Evolutionary conservation across 2,888 invertebrate species (phyloP).

Genomic region (Torymus auratus): DNA sequence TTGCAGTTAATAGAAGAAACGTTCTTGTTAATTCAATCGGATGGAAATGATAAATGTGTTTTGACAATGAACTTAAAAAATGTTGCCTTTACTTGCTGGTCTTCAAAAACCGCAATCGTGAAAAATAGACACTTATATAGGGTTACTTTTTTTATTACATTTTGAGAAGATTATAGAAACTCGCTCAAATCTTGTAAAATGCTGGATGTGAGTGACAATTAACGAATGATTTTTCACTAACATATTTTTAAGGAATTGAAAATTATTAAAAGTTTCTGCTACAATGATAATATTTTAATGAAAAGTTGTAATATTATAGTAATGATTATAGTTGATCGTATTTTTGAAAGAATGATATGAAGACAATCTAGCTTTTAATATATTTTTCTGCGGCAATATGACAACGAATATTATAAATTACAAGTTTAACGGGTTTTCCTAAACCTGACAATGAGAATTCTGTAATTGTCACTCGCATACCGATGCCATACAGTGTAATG

Average conservation of each 20-base stretch:
- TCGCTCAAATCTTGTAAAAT: conserved; percentile 49
- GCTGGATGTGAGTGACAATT: conserved; percentile 42
- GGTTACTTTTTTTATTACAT: conserved; percentile 62
- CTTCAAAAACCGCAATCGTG: conserved; percentile 62
- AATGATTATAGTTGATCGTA: too few relatives aligned
- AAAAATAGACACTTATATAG: conserved; percentile 64
- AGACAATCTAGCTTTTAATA: conserved; percentile 22
- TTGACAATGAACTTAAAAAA: conserved; percentile 60
- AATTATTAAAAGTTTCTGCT: neutral
- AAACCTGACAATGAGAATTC: neutral
- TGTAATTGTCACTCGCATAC: conserved; percentile 16
- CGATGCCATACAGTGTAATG: conserved; percentile 19
- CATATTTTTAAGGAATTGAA: conserved; percentile 33
- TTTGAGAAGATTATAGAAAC: conserved; percentile 59
- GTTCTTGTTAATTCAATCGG: conserved; percentile 57
- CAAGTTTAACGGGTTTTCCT: too few relatives aligned
- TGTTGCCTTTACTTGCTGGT: conserved; percentile 68
- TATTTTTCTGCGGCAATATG: conserved; percentile 26
- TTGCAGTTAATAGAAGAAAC: conserved; percentile 24
- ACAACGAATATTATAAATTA: too few relatives aligned
- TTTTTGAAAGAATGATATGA: neutral
- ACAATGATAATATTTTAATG: too few relatives aligned
- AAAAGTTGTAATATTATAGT: too few relatives aligned
- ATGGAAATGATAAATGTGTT: conserved; percentile 53
- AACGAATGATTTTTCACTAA: conserved; percentile 34